Percentiles rank a stretch among this genome's conserved stretches.
phyloP scores from a whole-genome alignment of 53 echinoderm and acorn worm genomes.

The Stichopus horrens region DNA sequence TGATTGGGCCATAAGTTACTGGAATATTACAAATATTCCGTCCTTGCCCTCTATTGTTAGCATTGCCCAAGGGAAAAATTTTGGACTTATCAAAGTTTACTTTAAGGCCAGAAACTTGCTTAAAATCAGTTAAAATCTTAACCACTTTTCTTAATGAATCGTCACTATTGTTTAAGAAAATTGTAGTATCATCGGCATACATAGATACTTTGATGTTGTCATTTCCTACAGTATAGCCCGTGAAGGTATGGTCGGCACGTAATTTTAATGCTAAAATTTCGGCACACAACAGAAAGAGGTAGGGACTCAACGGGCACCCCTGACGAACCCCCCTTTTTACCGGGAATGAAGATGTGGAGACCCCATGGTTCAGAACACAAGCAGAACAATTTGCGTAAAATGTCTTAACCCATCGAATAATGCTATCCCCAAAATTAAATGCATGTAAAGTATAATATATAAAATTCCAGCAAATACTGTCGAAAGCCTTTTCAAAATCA shows the following conservation, averaged over 20 bases:
- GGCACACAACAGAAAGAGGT: constrained; percentile 13
- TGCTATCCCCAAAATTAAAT: constrained; percentile 47
- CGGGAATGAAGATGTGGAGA: constrained; percentile 5
- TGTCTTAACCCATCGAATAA: constrained; percentile 43
- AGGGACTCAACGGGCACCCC: constrained; percentile 16
- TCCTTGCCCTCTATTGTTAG: neutral
- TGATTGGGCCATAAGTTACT: neutral
- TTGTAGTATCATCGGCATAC: neutral
- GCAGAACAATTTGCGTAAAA: constrained; percentile 25
- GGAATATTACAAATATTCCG: constrained; percentile 17
- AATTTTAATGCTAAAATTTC: neutral
- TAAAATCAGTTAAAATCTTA: neutral
- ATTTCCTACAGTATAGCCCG: neutral
- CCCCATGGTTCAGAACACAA: constrained; percentile 14
- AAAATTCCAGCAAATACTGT: constrained; percentile 41
- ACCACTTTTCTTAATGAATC: neutral
- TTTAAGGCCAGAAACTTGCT: neutral
- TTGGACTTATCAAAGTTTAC: neutral
- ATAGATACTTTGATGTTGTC: neutral
- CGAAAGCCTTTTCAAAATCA: constrained; percentile 57
- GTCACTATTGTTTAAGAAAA: neutral
- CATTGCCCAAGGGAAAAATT: neutral
- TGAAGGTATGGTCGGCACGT: neutral
- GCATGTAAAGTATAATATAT: constrained; percentile 25
- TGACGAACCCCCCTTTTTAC: neutral